Evolutionary conservation across 2,113 vertebrate species (phyloP), one percentile per base, ranked within the genome.

Genomic region (Dolichotis patagonum): DNA sequence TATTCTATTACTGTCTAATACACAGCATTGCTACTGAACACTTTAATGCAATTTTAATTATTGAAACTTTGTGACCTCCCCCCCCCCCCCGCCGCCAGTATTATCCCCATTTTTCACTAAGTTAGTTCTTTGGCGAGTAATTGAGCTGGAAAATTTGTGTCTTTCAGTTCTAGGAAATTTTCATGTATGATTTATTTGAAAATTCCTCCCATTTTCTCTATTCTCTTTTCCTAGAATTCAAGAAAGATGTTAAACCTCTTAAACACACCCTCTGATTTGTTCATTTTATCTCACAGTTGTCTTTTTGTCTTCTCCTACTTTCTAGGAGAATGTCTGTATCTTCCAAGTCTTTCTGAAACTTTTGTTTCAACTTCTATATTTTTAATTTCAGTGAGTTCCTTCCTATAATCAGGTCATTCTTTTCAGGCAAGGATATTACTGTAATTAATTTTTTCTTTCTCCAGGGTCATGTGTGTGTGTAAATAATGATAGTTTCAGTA

Each of bases 341-440:
- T 75, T 87, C 62, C 20, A 90, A 46, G 7, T 56, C 77, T 65
- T 87, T 82, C 43, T 92, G 77, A 71, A 85, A 71, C 54, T 90
- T 83, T 73, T 94, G 43, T 63, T 90, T 94, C 77, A 43, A 19
- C 3, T 90, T 92, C 49, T 73, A 13, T 81, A n/a, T 78, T 83
- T 87, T 94, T 86, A 38, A 90, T 82, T 52, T 81, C 91, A 82
- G 77, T 88, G 71, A 63, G 65, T 6, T 58, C 75, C 24, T 86
- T 65, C 62, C 84, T 60, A 5, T 81, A 90, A 82, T 85, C 16
- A 52, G 10, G 22, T 43, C 54, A 43, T 91, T 92, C 71, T 49
- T 96, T 67, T 78, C 88, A 49, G 38, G 69, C 60, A 20, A 88
- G 41, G 84, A 54, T 22, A 28, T 80, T 49, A 62, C n/a, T 65